phyloP scores from a whole-genome alignment of 2,113 vertebrate genomes.

The Limanda limanda region DNA sequence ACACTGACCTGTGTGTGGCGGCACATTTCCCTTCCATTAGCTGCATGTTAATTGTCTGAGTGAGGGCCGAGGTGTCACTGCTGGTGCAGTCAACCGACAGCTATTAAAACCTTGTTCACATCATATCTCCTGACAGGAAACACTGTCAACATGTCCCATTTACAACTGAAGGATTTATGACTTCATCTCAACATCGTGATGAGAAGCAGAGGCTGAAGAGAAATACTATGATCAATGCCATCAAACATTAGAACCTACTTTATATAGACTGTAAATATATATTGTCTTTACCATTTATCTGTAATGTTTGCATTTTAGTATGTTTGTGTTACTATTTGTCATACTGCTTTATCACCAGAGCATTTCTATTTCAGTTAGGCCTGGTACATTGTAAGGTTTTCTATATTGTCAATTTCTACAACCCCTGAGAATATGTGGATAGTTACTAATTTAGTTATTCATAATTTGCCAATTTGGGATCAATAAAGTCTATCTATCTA shows the following conservation, averaged over 20 bases:
- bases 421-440: no score
- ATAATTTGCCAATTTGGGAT: no score
- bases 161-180: not conserved
- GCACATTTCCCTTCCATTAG: slow-evolving; percentile 61
- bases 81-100: slow-evolving; percentile 10
- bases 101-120: slow-evolving; percentile 48
- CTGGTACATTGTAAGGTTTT: no score
- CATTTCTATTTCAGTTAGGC: no score
- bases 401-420: no score
- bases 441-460: no score
- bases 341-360: no score
- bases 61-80: slow-evolving; percentile 32
- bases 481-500: no score
- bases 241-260: not conserved
- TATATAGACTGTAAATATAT: not conserved
- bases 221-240: not conserved
- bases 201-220: not conserved
- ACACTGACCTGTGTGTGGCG: slow-evolving; percentile 34
- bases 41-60: slow-evolving; percentile 48
- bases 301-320: not conserved
- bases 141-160: slow-evolving; percentile 4
- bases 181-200: not conserved
- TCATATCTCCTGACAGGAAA: slow-evolving; percentile 32
- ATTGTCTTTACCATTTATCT: not conserved
- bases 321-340: not conserved